Evolutionary conservation across 1,140 invertebrate genomes (phyloP), one percentile per base, ranked within the genome.

Genomic region (Penaeus indicus): DNA sequence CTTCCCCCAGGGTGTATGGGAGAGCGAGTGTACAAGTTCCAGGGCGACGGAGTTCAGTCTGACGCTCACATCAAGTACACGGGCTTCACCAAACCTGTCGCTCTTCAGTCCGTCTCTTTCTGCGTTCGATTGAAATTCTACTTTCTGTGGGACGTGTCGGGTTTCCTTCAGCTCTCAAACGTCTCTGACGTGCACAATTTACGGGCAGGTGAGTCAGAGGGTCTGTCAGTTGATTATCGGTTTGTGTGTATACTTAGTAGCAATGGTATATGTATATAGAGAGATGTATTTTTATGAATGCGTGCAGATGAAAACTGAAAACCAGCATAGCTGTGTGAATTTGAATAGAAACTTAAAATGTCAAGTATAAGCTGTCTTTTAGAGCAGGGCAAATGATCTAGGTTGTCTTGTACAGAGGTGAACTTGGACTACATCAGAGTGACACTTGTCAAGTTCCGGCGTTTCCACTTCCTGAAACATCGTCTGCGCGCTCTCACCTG

Each of bases 361-460:
- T 54, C 47, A 54, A 54, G 8, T 10, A 54, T 10, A 11, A 54
- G 13, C 3, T 13, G 47, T 54, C 11, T 54, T 10, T 10, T 54
- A 54, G 13, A 54, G 11, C 7, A 47, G 47, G 4, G 11, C 5
- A 47, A 54, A 54, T 54, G 54, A 54, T 54, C 16, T 54, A 11
- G 54, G 54, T 54, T 54, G 54, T 54, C 54, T 25, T 22, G 42
- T 22, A 13, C 86, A 90, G 90, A 90, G 60, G 86, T 90, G 32
- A 88, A 90, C 78, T 64, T 90, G 77, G 81, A 88, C 60, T 86
- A 88, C 86, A 88, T 90, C 67, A 72, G 86, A 19, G 90, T 90
- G 47, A 85, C 90, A 0, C 60, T 90, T 61, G 83, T 62, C n/a
- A 85, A 88, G 27, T 86, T 90, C 83, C 83, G 90, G 1, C 86